Evolutionary conservation across 1,140 invertebrate genomes (phyloP).

Genomic region (Homarus americanus): DNA sequence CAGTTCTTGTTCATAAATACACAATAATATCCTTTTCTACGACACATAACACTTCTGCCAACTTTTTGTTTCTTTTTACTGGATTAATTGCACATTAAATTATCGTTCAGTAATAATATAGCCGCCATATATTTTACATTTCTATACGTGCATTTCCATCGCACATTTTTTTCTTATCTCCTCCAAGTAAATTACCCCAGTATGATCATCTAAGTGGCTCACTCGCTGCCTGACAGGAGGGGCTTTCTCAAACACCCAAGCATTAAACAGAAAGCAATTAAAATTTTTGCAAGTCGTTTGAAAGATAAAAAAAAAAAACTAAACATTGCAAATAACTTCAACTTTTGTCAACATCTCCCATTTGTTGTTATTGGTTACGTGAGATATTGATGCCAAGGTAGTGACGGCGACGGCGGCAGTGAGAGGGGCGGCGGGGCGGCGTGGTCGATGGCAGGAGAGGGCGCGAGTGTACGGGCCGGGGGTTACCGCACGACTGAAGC

Average conservation of each 20-base stretch:
- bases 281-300: not conserved
- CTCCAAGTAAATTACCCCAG: too few species aligned
- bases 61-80: too few species aligned
- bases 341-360: not conserved
- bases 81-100: too few species aligned
- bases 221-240: not conserved
- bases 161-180: too few species aligned
- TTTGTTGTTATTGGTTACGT: not conserved
- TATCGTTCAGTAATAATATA: too few species aligned
- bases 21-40: too few species aligned
- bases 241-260: not conserved
- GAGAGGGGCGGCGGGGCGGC: not conserved
- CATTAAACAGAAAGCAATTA: not conserved
- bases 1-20: too few species aligned
- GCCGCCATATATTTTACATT: too few species aligned
- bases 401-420: not conserved
- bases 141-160: too few species aligned
- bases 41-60: too few species aligned
- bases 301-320: not conserved
- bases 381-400: not conserved
- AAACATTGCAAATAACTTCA: not conserved
- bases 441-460: not conserved
- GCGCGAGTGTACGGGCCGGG: not conserved
- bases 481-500: not conserved
- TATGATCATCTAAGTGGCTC: too few species aligned